These are phyloP conservation scores for Cherax destructor DNA, from an alignment of 1,140 invertebrate genomes.

Conservation along the genomic window DNA sequence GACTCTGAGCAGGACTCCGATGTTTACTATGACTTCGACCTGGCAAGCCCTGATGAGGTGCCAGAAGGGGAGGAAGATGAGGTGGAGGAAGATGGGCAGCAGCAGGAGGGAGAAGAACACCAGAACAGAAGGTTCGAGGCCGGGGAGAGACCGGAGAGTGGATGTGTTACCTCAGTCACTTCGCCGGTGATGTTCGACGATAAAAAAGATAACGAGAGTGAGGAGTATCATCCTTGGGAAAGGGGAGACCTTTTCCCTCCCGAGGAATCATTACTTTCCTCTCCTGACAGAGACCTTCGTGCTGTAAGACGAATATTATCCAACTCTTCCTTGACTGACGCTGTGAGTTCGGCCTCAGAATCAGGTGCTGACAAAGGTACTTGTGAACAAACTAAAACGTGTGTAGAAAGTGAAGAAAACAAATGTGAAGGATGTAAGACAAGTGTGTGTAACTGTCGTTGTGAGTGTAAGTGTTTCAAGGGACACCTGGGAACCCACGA, in stretches of 20 bases:
- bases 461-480: background rate
- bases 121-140: constrained; percentile 1
- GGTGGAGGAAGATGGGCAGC: background rate
- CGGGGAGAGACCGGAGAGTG: constrained; percentile 69
- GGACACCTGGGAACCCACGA: background rate
- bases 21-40: constrained; percentile 70
- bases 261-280: constrained; percentile 41
- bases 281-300: constrained; percentile 62
- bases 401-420: background rate
- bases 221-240: background rate
- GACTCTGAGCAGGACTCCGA: constrained; percentile 66
- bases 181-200: constrained; percentile 70
- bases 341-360: background rate
- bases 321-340: constrained; percentile 47
- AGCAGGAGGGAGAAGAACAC: constrained; percentile 10
- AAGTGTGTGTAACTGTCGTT: background rate
- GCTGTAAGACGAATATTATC: constrained; percentile 67
- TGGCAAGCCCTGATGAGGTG: constrained; percentile 64
- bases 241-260: constrained; percentile 31
- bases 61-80: constrained; percentile 40
- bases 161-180: constrained; percentile 71
- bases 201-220: constrained; percentile 32
- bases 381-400: background rate
- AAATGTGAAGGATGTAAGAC: background rate
- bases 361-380: background rate